A percentile compares a stretch with the other conserved stretches of the same genome.
These are phyloP conservation scores for Zelostemma sp. DNA, from an alignment of 1,140 invertebrate species.

Conservation along the genomic window DNA sequence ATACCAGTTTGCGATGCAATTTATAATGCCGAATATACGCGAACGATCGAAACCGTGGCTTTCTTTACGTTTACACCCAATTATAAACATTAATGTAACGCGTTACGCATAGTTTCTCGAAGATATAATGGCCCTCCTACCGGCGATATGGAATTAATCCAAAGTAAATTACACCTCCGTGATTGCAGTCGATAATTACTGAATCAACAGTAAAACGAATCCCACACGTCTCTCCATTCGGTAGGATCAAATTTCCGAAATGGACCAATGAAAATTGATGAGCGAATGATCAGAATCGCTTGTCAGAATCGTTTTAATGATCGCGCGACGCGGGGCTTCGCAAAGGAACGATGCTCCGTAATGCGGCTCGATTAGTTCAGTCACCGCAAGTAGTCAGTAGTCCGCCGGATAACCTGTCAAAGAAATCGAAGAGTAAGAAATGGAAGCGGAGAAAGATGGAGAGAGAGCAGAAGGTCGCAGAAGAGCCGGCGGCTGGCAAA, in stretches of 20 bases:
- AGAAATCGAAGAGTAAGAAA: conserved; percentile 9
- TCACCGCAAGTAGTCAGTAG: conserved; percentile 6
- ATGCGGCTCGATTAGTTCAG: conserved; percentile 9
- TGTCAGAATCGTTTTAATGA: background rate
- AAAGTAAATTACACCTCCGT: background rate
- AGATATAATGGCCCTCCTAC: background rate
- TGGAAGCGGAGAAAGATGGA: background rate
- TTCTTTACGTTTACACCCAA: conserved; percentile 15
- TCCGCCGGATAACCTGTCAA: conserved; percentile 11
- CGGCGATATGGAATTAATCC: background rate
- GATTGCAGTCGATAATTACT: background rate
- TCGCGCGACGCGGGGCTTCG: background rate
- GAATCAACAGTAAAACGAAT: too few relatives aligned
- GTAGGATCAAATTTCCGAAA: background rate
- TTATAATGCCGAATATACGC: conserved; percentile 36
- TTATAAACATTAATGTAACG: background rate
- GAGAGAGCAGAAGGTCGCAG: background rate
- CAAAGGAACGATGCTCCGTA: background rate
- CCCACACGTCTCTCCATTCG: background rate
- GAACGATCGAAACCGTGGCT: conserved; percentile 14
- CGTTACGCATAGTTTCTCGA: background rate
- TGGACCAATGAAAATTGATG: conserved; percentile 1
- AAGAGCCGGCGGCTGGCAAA: conserved; percentile 10
- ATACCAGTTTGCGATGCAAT: conserved; percentile 23
- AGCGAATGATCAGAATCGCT: background rate